Evolutionary conservation across 53 echinoderm and acorn worm genomes (phyloP).

Genomic region (Astropecten irregularis): DNA sequence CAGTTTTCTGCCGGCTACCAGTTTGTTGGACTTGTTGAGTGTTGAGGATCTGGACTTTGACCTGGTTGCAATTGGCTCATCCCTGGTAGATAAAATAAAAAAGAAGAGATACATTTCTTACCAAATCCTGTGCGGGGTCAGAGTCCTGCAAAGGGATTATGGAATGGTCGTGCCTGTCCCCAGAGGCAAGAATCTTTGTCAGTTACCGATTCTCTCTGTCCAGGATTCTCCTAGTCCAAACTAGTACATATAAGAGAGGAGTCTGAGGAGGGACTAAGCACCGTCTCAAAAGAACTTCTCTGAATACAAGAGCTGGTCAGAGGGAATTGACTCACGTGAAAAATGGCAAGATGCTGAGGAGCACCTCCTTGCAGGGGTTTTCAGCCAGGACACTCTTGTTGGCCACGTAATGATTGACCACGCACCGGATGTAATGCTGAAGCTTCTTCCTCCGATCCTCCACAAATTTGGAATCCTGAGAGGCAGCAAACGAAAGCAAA

Average conservation of each 20-base stretch:
- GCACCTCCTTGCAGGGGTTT: slow-evolving; percentile 83
- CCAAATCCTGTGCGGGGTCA: too few relatives aligned
- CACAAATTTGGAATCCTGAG: slow-evolving; percentile 94
- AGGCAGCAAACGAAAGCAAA: not conserved
- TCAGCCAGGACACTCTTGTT: slow-evolving; percentile 71
- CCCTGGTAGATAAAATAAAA: not conserved
- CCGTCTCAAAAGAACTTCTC: too few relatives aligned
- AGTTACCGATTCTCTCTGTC: too few relatives aligned
- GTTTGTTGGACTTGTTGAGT: slow-evolving; percentile 20
- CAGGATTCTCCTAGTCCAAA: too few relatives aligned
- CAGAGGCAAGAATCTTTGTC: too few relatives aligned
- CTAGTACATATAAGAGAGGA: too few relatives aligned
- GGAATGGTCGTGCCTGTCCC: too few relatives aligned
- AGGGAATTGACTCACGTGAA: slow-evolving; percentile 74
- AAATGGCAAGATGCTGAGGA: slow-evolving; percentile 82
- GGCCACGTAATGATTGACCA: slow-evolving; percentile 82
- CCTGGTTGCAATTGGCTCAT: slow-evolving; percentile 46
- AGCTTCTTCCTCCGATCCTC: slow-evolving; percentile 86
- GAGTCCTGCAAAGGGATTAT: too few relatives aligned
- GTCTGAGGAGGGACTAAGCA: too few relatives aligned
- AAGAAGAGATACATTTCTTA: too few relatives aligned
- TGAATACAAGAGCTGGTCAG: too few relatives aligned
- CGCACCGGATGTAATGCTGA: slow-evolving; percentile 91
- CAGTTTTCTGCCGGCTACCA: slow-evolving; percentile 29
- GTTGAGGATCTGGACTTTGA: not conserved